Evolutionary conservation across 2,888 invertebrate species (phyloP).

Genomic region (Brenthis hecate): DNA sequence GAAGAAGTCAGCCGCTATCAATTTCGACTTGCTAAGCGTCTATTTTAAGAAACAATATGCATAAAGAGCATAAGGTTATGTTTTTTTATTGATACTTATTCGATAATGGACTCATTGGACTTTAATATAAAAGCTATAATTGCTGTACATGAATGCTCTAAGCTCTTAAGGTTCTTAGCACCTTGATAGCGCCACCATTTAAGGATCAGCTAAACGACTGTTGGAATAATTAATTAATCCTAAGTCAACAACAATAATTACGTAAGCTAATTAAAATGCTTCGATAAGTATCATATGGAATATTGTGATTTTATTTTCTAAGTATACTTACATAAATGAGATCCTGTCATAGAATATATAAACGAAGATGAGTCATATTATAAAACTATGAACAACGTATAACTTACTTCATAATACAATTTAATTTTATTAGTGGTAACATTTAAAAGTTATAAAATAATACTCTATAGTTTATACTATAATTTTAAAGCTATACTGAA

Average conservation of each 20-base stretch:
- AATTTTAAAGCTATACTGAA: no score
- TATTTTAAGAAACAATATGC: slow-evolving; percentile 50
- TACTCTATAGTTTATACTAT: no score
- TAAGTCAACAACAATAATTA: slow-evolving; percentile 50
- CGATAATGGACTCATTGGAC: no score
- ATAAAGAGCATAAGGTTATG: neutral
- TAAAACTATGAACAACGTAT: no score
- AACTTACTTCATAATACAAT: no score
- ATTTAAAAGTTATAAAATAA: no score
- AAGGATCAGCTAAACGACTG: slow-evolving; percentile 53
- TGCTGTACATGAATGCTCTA: neutral
- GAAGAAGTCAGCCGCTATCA: slow-evolving; percentile 29
- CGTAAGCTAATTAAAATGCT: slow-evolving; percentile 62
- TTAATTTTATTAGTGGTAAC: no score
- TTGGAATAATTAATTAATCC: slow-evolving; percentile 62
- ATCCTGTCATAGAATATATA: neutral
- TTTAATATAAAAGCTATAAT: neutral
- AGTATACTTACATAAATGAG: slow-evolving; percentile 18
- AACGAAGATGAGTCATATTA: no score
- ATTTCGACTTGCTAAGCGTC: slow-evolving; percentile 30
- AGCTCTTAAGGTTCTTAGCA: slow-evolving; percentile 45
- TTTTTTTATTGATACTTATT: neutral
- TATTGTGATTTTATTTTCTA: slow-evolving; percentile 29
- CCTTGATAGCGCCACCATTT: slow-evolving; percentile 59
- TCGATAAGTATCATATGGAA: slow-evolving; percentile 39